These are phyloP conservation scores for Caenorhabditis sp. DNA, from an alignment of 2,888 invertebrate species.

Conservation along the genomic window DNA sequence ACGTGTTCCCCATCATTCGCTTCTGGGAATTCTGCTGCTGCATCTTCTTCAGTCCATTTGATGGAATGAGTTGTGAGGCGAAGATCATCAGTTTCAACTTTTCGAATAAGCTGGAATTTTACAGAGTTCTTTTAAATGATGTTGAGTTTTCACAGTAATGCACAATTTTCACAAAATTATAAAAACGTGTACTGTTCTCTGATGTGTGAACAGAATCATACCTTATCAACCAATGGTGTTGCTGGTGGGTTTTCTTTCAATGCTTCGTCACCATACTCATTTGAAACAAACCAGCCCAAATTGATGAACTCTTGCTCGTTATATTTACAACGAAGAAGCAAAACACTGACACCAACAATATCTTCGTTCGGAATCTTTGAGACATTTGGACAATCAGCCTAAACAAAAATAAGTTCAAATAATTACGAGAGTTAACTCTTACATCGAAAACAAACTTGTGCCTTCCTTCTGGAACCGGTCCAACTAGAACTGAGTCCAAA, in stretches of 20 bases:
- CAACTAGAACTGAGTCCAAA: conserved; percentile 95
- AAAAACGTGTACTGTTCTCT: too few relatives aligned
- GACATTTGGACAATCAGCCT: conserved; percentile 94
- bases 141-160: too few relatives aligned
- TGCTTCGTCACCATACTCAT: conserved; percentile 92
- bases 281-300: conserved; percentile 97
- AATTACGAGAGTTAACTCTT: conserved; percentile 42
- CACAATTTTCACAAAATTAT: too few relatives aligned
- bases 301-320: conserved; percentile 81
- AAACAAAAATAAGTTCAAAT: conserved; percentile 32
- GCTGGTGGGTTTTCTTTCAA: conserved; percentile 91
- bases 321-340: conserved; percentile 83
- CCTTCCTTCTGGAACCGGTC: conserved; percentile 93
- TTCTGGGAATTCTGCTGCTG: conserved; percentile 30
- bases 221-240: conserved; percentile 90
- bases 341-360: conserved; percentile 96
- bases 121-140: not conserved
- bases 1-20: conserved; percentile 35
- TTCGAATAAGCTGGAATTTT: conserved; percentile 45
- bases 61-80: conserved; percentile 74
- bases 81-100: conserved; percentile 71
- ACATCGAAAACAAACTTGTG: conserved; percentile 94
- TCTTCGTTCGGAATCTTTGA: conserved; percentile 92
- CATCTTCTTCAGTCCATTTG: conserved; percentile 72
- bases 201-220: too few relatives aligned